Conservation (phyloP, 2,113 vertebrate species). For the Bambusicola thoracicus region DNA sequence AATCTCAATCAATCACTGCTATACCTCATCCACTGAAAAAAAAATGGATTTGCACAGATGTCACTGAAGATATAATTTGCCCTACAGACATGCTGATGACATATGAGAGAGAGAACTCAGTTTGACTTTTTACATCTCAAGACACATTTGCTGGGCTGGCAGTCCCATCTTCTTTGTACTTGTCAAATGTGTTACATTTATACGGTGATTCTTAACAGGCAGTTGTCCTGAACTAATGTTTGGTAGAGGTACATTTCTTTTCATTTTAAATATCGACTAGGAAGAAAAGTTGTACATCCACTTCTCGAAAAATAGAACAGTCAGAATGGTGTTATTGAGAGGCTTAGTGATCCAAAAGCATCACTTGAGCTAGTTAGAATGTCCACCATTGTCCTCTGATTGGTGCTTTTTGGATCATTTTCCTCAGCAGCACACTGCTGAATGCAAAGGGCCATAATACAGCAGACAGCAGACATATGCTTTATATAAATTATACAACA, state of each 20-base stretch:
- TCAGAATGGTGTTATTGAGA: background rate
- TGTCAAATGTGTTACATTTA: conserved; percentile 1
- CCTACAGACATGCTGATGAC: conserved; percentile 70
- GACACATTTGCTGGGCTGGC: conserved; percentile 49
- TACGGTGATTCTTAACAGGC: background rate
- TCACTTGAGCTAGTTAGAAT: background rate
- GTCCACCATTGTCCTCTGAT: background rate
- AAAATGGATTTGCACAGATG: conserved; percentile 73
- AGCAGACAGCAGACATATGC: background rate
- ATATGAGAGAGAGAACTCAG: conserved; percentile 67
- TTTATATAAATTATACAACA: background rate
- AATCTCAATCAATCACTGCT: conserved; percentile 70
- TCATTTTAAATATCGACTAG: background rate
- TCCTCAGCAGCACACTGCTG: background rate
- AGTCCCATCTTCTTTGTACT: conserved; percentile 27
- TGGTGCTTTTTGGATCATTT: background rate
- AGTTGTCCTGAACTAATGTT: background rate
- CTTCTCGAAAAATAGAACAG: background rate
- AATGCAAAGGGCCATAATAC: background rate
- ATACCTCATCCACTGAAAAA: conserved; percentile 64
- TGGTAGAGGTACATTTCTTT: background rate
- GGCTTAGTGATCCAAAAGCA: background rate
- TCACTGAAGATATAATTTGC: conserved; percentile 74
- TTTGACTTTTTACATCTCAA: conserved; percentile 67
- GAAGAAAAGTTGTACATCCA: background rate